Evolutionary conservation across 2,888 invertebrate species (phyloP).

Genomic region (Cataglyphis rosenhaueri): DNA sequence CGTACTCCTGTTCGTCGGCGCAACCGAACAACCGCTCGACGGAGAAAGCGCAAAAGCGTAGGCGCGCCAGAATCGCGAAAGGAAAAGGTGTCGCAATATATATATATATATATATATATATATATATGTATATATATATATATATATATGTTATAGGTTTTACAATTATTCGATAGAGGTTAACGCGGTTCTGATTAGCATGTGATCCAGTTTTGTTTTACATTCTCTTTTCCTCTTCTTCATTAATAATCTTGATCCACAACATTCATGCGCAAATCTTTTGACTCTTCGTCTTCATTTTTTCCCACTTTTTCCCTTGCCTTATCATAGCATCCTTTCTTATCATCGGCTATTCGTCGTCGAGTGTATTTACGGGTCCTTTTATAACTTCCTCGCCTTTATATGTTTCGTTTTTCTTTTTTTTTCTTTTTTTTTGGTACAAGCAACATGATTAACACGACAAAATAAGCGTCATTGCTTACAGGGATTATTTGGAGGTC

Average conservation of each 20-base stretch:
- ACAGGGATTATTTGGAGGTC: conserved; percentile 77
- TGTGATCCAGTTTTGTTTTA: conserved; percentile 81
- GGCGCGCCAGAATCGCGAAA: too few species aligned
- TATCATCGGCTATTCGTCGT: conserved; percentile 30
- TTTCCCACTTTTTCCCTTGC: conserved; percentile 34
- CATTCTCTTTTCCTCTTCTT: conserved; percentile 52
- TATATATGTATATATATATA: not conserved
- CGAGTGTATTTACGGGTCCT: conserved; percentile 37
- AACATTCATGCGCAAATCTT: conserved; percentile 66
- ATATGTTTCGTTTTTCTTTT: conserved; percentile 63
- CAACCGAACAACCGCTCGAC: too few species aligned
- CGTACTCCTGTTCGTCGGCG: too few species aligned
- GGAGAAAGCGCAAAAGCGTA: too few species aligned
- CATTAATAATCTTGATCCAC: conserved; percentile 53
- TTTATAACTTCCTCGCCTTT: conserved; percentile 52
- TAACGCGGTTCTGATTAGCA: conserved; percentile 86
- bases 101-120: not conserved
- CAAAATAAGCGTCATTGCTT: conserved; percentile 85
- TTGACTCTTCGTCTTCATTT: conserved; percentile 58
- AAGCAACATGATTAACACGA: conserved; percentile 85
- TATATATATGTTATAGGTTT: conserved; percentile 74
- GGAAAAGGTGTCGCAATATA: too few species aligned
- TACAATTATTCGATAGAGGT: conserved; percentile 85
- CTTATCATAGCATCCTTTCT: conserved; percentile 20
- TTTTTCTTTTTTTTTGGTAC: conserved; percentile 79